Evolutionary conservation across 2,113 vertebrate genomes (phyloP).

Genomic region (Zosterops hypoxanthus): DNA sequence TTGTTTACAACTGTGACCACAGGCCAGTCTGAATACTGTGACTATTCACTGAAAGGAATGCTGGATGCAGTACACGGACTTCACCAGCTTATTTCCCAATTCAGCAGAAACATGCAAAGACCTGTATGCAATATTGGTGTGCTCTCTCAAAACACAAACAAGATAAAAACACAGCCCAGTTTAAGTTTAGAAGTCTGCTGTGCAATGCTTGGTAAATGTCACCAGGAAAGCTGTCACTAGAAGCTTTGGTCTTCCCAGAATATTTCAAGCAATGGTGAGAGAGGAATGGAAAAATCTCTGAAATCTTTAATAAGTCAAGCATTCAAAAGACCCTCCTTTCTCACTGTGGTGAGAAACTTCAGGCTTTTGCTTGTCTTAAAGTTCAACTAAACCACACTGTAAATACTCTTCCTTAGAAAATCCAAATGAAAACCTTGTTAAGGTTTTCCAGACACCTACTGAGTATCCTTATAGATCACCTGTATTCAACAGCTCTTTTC

Average conservation of each 20-base stretch:
- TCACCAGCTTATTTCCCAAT: constrained; percentile 15
- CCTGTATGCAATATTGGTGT: neutral
- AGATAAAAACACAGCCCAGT: neutral
- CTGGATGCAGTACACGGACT: neutral
- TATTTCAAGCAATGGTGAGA: neutral
- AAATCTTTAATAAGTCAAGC: neutral
- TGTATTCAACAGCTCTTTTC: neutral
- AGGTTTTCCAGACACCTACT: neutral
- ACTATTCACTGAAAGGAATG: constrained; percentile 21
- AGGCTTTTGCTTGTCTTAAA: neutral
- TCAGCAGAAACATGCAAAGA: constrained; percentile 1
- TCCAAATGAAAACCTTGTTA: neutral
- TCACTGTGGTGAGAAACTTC: neutral
- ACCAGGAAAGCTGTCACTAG: neutral
- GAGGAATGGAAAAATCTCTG: neutral
- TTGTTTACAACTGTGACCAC: neutral
- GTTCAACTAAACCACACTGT: neutral
- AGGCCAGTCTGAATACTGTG: neutral
- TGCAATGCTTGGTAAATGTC: neutral
- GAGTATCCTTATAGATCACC: neutral
- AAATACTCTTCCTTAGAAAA: neutral
- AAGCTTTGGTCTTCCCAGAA: neutral
- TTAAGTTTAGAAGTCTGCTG: neutral
- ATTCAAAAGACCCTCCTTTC: neutral
- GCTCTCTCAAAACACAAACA: neutral